Evolutionary conservation across 2,888 invertebrate species (phyloP).

Genomic region (Cerceris ruficornis): DNA sequence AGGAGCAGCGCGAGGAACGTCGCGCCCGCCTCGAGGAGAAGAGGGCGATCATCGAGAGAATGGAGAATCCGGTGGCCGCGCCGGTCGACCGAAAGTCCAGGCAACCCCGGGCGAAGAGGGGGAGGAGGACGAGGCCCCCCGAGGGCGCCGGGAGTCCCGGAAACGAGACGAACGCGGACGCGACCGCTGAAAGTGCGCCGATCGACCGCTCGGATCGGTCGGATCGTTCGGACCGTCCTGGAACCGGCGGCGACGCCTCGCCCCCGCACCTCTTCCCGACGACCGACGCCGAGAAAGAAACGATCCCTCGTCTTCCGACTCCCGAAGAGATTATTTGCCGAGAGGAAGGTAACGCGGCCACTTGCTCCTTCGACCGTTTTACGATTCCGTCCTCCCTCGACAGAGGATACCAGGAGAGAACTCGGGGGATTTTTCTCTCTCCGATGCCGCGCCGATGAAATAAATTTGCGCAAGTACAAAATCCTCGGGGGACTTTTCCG

Average conservation of each 20-base stretch:
- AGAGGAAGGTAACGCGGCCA: slow-evolving; percentile 68
- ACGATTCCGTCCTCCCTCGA: not conserved
- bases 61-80: slow-evolving; percentile 80
- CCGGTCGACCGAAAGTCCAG: slow-evolving; percentile 51
- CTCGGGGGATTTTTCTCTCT: slow-evolving; percentile 69
- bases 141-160: not conserved
- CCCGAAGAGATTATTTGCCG: slow-evolving; percentile 72
- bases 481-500: slow-evolving; percentile 90
- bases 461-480: slow-evolving; percentile 89
- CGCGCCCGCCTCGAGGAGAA: slow-evolving; percentile 82
- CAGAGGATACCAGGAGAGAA: slow-evolving; percentile 80
- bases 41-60: slow-evolving; percentile 78
- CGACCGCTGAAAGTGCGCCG: slow-evolving; percentile 50
- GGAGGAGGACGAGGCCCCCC: not conserved
- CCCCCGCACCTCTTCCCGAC: not conserved
- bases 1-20: slow-evolving; percentile 82
- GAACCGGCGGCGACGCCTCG: not conserved
- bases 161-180: not conserved
- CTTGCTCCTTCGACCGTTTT: not conserved
- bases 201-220: no score
- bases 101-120: slow-evolving; percentile 36
- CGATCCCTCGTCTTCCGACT: slow-evolving; percentile 78
- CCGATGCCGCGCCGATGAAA: slow-evolving; percentile 79
- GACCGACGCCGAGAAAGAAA: slow-evolving; percentile 63
- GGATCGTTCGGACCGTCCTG: no score